A percentile compares a stretch with the other conserved stretches of the same genome.
Evolutionary conservation across 2,113 vertebrate genomes (phyloP).

Genomic region (Hassar affinis): DNA sequence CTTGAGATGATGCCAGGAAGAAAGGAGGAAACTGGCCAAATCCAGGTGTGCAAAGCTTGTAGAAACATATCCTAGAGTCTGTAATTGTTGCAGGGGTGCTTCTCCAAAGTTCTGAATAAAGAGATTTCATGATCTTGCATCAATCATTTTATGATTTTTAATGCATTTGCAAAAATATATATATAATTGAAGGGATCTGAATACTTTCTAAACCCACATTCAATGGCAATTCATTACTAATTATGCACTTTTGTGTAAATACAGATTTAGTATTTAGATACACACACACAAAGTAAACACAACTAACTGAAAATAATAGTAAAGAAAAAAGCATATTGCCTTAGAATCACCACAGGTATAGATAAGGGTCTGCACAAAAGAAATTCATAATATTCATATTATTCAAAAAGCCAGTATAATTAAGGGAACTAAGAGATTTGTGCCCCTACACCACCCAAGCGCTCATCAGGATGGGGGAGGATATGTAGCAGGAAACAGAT

Average conservation of each 20-base stretch:
- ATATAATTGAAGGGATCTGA: background rate
- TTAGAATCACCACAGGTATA: background rate
- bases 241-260: background rate
- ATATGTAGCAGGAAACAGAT: background rate
- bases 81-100: background rate
- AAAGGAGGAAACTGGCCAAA: background rate
- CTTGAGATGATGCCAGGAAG: background rate
- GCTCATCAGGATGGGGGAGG: background rate
- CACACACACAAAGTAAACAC: background rate
- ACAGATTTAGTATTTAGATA: background rate
- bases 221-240: background rate
- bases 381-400: background rate
- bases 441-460: background rate
- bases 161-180: too few species aligned
- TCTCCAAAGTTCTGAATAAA: background rate
- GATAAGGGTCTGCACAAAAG: background rate
- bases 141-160: too few species aligned
- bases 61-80: background rate
- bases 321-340: background rate
- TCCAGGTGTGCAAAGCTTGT: background rate
- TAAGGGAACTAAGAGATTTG: background rate
- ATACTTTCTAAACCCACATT: background rate
- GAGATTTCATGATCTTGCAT: too few species aligned
- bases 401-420: background rate
- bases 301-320: background rate